Base-by-base conservation (phyloP, 2,888 invertebrate species). In the Spicauda simplicius region DNA sequence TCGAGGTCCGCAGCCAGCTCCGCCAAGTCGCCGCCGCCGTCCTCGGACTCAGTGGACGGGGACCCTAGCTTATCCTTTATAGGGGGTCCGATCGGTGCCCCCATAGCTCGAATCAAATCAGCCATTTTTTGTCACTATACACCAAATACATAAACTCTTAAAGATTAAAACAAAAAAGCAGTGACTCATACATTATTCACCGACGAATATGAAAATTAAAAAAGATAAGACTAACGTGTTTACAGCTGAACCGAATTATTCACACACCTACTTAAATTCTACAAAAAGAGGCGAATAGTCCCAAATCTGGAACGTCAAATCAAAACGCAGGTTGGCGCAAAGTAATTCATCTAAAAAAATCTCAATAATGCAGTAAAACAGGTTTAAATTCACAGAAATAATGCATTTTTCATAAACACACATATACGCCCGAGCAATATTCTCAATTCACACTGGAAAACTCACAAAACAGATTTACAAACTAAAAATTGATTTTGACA, bases 21-120 rank as follows among this genome's bases (percentile, higher is more conserved):
- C 14, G 93, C 94, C 73, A 95, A 83, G 77, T 95, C 95, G 56
- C 93, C 95, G 77, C 96, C 96, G 53, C 97, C 97, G 83, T 97
- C 97, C 79, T 97, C 97, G 69, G 97, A 97, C 80, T 97, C 97
- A 68, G 97, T 97, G 75, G 97, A 97, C 56, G 97, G 97, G 69
- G 97, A 97, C 73, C 97, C 97, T 75, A 96, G 90, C 90, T 96
- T 96, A 88, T 96, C 96, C 92, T 96, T 96, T 77, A 92, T 90
- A 82, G 95, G 95, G 88, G 95, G 95, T 88, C 95, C 95, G 69
- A 94, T 93, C 71, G 95, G 94, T 83, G 95, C 95, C 83, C 95
- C 95, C 94, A 95, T 94, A 76, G 87, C 88, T 79, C 96, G 95
- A 86, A 96, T 95, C 86, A 96, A 90, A 93, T 96, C 96, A 86